Base-by-base conservation (phyloP, 2,888 invertebrate species). In the Hydrotaea cyrtoneurina region DNA sequence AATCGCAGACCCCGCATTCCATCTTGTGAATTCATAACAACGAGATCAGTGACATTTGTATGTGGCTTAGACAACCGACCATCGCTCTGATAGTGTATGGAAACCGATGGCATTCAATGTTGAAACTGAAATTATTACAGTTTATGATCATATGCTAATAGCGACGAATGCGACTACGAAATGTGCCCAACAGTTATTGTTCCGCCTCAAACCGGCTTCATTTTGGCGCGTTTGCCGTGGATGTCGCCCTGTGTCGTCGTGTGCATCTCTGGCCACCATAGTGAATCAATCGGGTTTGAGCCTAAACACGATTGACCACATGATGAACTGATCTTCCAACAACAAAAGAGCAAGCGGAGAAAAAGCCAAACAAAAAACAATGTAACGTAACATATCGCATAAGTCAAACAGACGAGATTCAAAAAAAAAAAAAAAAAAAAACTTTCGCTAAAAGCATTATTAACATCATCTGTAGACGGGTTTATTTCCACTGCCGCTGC, bases 361-460 rank as follows among this genome's bases (percentile, higher is more conserved):
- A 50, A 50, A 15, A 23, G 17, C 55, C 17, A 55, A 55, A 55
- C 21, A 21, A 26, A 26, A 23, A 55, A 23, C 31, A 53, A 53
- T 72, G 31, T 57, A 73, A 57, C 57, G 57, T 39, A 73, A 71
- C 53, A 53, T 71, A 71, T 50, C 21, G 69, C 50, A 53, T 53
- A 53, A 53, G 31, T 39, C 31, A 26, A 36, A 53, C 64, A 31
- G 36, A 11, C 15, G 4, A 64, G 39, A 64, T 36, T 19, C 53
- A 71, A 8, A 57, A 15, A 31, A 31, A 69, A 69, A 69, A 71
- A 8, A 57, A 15, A 31, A 31, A 69, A 69, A 69, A 50, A 73
- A 73, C 72, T 73, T 73, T 73, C 72, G 72, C 72, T 73, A 39
- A 73, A 73, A 73, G 72, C 72, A 39, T 73, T 73, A 73, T 73